phyloP scores from a whole-genome alignment of 2,113 vertebrate species.

The Brachyhypopomus occidentalis region DNA sequence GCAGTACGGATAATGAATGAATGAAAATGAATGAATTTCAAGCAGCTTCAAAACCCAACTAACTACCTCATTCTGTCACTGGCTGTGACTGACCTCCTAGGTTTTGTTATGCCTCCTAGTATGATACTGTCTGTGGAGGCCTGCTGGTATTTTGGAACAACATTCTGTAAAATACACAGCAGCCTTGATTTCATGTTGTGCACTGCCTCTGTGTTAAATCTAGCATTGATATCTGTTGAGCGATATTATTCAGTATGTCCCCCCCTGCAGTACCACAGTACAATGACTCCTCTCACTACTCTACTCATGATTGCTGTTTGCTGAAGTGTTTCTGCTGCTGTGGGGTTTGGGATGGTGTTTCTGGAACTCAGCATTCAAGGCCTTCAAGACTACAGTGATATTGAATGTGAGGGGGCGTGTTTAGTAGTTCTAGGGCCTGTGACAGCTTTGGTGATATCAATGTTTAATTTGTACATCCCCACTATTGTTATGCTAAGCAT shows the following conservation, averaged over 20 bases:
- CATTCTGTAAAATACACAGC: slow-evolving; percentile 80
- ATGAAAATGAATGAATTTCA: too few species aligned
- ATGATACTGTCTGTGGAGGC: slow-evolving; percentile 80
- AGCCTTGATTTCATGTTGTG: slow-evolving; percentile 78
- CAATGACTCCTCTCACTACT: slow-evolving; percentile 23
- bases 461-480: slow-evolving; percentile 78
- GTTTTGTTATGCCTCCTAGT: slow-evolving; percentile 79
- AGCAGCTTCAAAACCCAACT: slow-evolving; percentile 79
- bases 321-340: slow-evolving; percentile 41
- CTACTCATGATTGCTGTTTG: slow-evolving; percentile 36
- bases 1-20: too few species aligned
- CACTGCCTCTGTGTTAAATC: slow-evolving; percentile 79
- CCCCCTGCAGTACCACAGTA: slow-evolving; percentile 46
- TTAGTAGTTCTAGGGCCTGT: slow-evolving; percentile 73
- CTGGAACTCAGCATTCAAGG: slow-evolving; percentile 73
- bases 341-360: slow-evolving; percentile 71
- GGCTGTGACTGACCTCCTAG: slow-evolving; percentile 77
- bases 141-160: slow-evolving; percentile 82
- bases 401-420: slow-evolving; percentile 71
- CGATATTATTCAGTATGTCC: slow-evolving; percentile 69
- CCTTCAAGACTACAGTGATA: slow-evolving; percentile 56
- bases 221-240: slow-evolving; percentile 78
- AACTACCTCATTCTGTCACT: slow-evolving; percentile 82
- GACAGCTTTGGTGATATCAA: slow-evolving; percentile 68
- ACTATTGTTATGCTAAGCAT: slow-evolving; percentile 59